A percentile compares a stretch with the other conserved stretches of the same genome.
Conservation (phyloP, 2,888 invertebrate species). For the Heterodera filipjevi region DNA sequence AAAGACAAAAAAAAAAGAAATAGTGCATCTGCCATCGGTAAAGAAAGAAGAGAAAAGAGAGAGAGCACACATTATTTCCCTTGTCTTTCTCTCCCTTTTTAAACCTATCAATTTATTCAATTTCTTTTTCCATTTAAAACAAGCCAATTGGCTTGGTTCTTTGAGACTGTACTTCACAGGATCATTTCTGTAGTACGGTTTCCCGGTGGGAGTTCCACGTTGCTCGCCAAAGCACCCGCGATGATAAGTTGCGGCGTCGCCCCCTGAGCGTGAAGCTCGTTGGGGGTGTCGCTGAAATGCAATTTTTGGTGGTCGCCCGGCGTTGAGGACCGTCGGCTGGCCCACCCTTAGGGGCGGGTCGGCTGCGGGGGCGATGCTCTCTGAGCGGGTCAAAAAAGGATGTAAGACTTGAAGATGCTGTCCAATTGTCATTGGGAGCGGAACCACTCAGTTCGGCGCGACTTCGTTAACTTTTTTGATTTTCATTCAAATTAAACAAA, state of each 20-base stretch:
- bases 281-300: background rate
- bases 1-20: too few relatives aligned
- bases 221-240: slow-evolving; percentile 32
- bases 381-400: slow-evolving; percentile 36
- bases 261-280: slow-evolving; percentile 35
- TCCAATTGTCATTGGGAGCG: too few relatives aligned
- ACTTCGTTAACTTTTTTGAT: too few relatives aligned
- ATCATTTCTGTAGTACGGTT: too few relatives aligned
- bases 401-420: too few relatives aligned
- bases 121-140: background rate
- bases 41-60: too few relatives aligned
- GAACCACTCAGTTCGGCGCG: too few relatives aligned
- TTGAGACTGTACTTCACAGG: slow-evolving; percentile 35
- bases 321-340: slow-evolving; percentile 31
- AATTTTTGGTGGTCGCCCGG: slow-evolving; percentile 14
- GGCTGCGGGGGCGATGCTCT: slow-evolving; percentile 30
- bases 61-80: too few relatives aligned
- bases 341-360: slow-evolving; percentile 21
- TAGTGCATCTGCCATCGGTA: too few relatives aligned
- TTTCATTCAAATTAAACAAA: too few relatives aligned
- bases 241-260: slow-evolving; percentile 32
- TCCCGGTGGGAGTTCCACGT: too few relatives aligned
- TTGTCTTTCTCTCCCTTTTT: too few relatives aligned
- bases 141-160: background rate
- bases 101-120: background rate